Percentiles rank a stretch among this genome's conserved stretches.
These are phyloP conservation scores for Aphis craccivora DNA, from an alignment of 1,140 invertebrate species.

Conservation along the genomic window DNA sequence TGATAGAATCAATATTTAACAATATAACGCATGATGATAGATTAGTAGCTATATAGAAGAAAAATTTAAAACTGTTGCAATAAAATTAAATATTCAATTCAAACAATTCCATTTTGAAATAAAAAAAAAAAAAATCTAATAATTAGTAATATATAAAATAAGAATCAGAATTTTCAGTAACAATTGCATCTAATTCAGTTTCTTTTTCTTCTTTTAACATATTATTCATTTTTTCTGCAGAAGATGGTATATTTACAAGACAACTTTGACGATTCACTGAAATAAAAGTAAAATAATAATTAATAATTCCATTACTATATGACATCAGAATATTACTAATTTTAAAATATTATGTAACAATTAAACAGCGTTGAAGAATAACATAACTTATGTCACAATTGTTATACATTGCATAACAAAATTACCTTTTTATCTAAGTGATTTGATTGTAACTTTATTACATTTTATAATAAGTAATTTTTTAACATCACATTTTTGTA, in stretches of 20 bases:
- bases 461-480: neutral
- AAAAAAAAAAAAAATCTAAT: neutral
- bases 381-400: neutral
- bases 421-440: too few relatives aligned
- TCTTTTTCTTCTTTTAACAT: neutral
- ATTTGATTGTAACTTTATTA: neutral
- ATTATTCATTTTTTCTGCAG: neutral
- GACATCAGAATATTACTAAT: neutral
- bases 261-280: neutral
- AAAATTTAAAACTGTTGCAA: neutral
- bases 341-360: neutral
- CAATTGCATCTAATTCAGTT: neutral
- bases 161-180: slow-evolving; percentile 34
- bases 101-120: neutral
- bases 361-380: neutral
- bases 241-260: neutral
- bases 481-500: neutral
- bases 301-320: neutral
- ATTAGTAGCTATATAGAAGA: neutral
- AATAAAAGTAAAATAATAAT: neutral
- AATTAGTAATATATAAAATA: slow-evolving; percentile 40
- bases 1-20: neutral
- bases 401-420: too few relatives aligned
- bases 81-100: neutral
- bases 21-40: neutral